These are phyloP conservation scores for Chiridota heheva DNA, from an alignment of 35 echinoderm and acorn worm species.

Conservation along the genomic window DNA sequence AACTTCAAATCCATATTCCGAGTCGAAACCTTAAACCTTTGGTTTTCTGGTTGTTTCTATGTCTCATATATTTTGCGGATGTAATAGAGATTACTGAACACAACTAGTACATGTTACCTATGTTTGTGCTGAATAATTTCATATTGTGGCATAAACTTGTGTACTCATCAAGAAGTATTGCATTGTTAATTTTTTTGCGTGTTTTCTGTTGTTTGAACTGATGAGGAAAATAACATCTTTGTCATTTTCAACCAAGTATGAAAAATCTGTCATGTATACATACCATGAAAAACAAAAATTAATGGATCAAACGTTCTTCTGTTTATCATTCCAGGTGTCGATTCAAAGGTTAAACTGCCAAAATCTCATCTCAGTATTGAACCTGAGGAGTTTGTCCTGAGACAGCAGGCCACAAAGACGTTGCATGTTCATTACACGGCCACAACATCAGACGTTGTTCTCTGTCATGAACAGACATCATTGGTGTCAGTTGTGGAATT, in stretches of 20 bases:
- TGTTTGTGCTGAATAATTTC: no score
- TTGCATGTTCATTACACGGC: conserved; percentile 61
- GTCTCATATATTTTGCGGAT: no score
- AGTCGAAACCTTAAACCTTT: no score
- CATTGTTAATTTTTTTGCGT: no score
- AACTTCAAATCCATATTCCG: no score
- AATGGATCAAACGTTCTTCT: neutral
- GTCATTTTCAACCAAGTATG: neutral
- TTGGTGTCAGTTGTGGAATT: conserved; percentile 71
- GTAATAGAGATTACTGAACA: no score
- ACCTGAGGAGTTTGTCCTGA: conserved; percentile 85
- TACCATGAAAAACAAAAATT: neutral
- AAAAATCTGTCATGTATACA: neutral
- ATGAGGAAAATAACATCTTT: neutral
- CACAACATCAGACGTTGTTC: conserved; percentile 41
- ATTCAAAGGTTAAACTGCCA: conserved; percentile 62
- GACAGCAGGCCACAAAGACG: conserved; percentile 29
- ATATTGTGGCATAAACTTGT: no score
- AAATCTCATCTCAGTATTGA: conserved; percentile 72
- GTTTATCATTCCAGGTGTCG: no score
- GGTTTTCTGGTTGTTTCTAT: no score
- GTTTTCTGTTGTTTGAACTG: no score
- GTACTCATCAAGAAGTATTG: no score
- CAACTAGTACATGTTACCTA: no score
- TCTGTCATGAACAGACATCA: conserved; percentile 40